These are phyloP conservation scores for Perca schrenkii DNA, from an alignment of 2,113 vertebrate genomes.

Conservation along the genomic window DNA sequence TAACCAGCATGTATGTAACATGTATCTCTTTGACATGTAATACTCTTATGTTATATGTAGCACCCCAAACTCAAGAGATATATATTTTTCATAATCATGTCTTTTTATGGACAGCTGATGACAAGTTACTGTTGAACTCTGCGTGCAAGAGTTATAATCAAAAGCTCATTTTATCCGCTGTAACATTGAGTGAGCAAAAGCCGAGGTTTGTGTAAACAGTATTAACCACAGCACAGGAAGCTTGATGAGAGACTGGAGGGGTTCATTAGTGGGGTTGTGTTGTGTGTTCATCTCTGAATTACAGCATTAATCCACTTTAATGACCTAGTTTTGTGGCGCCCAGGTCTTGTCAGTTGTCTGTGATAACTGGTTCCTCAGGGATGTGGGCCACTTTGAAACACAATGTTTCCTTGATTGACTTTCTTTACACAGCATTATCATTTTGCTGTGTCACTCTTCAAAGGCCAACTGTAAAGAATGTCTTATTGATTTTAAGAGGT, in stretches of 20 bases:
- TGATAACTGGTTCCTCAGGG: slow-evolving; percentile 70
- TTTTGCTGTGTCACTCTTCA: slow-evolving; percentile 52
- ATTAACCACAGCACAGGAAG: slow-evolving; percentile 43
- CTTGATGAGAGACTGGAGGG: slow-evolving; percentile 49
- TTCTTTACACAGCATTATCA: slow-evolving; percentile 38
- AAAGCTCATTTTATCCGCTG: background rate
- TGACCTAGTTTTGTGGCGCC: slow-evolving; percentile 74
- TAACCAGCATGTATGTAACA: background rate
- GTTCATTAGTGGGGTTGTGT: slow-evolving; percentile 56
- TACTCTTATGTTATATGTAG: background rate
- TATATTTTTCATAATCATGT: background rate
- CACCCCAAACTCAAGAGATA: background rate
- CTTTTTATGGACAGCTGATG: background rate
- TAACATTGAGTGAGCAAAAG: slow-evolving; percentile 3
- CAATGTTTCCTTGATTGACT: slow-evolving; percentile 71
- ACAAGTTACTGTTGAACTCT: background rate
- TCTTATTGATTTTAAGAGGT: slow-evolving; percentile 8
- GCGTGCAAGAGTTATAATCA: background rate
- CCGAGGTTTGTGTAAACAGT: slow-evolving; percentile 42
- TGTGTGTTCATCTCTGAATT: slow-evolving; percentile 70
- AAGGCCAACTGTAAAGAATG: slow-evolving; percentile 11
- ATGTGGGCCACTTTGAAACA: slow-evolving; percentile 75
- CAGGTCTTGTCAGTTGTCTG: slow-evolving; percentile 73
- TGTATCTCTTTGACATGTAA: background rate
- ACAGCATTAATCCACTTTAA: slow-evolving; percentile 80